Base-by-base conservation (phyloP, 2,888 invertebrate genomes). In the Lamellibrachia satsuma region DNA sequence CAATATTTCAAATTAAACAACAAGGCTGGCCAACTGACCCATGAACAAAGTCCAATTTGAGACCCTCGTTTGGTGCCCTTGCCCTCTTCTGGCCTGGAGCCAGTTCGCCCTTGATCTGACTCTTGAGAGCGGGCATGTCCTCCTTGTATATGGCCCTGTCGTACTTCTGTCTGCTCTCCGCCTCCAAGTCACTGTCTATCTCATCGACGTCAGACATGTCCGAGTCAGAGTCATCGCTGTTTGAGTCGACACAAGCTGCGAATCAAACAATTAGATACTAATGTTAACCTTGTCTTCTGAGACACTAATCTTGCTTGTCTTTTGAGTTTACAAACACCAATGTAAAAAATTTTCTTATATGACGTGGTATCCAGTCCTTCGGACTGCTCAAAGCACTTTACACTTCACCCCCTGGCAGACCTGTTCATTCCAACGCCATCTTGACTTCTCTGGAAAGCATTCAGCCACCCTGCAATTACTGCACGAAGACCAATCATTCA, bases 201-300 rank as follows among this genome's bases (percentile, higher is more conserved):
- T 94, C 95, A 4, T 94, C 96, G 8, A 96, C 95, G 94, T 96
- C 96, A n/a, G 96, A 96, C 92, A 96, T 92, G 91, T 96, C 96
- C 1, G 96, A 96, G 94, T 96, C 96, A 94, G 96, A 96, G 91
- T 95, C 96, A 93, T 96, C 96, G 94, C 96, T 96, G 94, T 96
- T 96, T 3, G 96, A 96, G 93, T 96, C 96, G 39, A 96, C 94
- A 94, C 95, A 96, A 7, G 96, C 96, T 96, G 94, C 22, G 92
- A 93, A 91, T 91, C 55, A 55, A 92, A 91, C 75, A 92, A 52
- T 91, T 1, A 52, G 51, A 39, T 55, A 52, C 8, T 91, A 39
- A 91, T 6, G 39, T 11, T 27, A 91, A 7, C 8, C 27, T 91
- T 91, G 3, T 39, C 39, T 11, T n/a, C 2, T 91, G 11, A 39